A percentile compares a stretch with the other conserved stretches of the same genome.
phyloP scores from a whole-genome alignment of 1,140 invertebrate species.

The Nasonia giraulti region DNA sequence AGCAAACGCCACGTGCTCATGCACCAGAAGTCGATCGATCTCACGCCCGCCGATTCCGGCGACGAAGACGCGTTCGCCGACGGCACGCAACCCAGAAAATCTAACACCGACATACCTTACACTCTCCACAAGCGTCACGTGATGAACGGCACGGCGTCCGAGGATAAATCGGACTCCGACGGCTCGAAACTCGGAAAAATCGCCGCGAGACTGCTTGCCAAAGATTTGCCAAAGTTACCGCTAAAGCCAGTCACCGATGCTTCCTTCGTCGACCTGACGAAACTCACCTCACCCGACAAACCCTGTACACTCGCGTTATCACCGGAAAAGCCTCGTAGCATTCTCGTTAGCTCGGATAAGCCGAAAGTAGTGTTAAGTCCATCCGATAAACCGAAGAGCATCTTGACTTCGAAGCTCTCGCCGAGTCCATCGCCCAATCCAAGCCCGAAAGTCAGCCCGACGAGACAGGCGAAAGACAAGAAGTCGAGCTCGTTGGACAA shows the following conservation, averaged over 20 bases:
- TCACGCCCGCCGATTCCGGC: constrained; percentile 87
- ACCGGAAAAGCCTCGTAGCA: constrained; percentile 64
- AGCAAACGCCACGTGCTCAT: constrained; percentile 84
- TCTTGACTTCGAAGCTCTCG: constrained; percentile 66
- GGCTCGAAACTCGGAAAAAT: constrained; percentile 56
- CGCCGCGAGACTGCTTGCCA: constrained; percentile 52
- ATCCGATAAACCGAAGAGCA: constrained; percentile 63
- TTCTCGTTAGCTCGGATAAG: constrained; percentile 64
- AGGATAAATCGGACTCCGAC: constrained; percentile 71
- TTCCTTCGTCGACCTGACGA: constrained; percentile 72
- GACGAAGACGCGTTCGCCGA: constrained; percentile 84
- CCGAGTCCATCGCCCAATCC: constrained; percentile 60
- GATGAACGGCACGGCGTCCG: constrained; percentile 86
- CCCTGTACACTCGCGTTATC: constrained; percentile 44
- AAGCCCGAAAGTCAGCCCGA: constrained; percentile 52
- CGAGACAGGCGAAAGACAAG: constrained; percentile 53
- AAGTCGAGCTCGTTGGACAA: constrained; percentile 66
- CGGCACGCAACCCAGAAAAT: constrained; percentile 70
- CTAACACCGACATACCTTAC: constrained; percentile 85
- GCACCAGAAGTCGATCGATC: constrained; percentile 90
- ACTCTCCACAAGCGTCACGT: constrained; percentile 87
- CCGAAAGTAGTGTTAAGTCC: constrained; percentile 65
- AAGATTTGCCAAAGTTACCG: constrained; percentile 69
- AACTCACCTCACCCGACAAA: constrained; percentile 63
- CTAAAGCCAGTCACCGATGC: constrained; percentile 73